Base-by-base conservation (phyloP, 2,113 vertebrate species). In the Australoheros scitulus region DNA sequence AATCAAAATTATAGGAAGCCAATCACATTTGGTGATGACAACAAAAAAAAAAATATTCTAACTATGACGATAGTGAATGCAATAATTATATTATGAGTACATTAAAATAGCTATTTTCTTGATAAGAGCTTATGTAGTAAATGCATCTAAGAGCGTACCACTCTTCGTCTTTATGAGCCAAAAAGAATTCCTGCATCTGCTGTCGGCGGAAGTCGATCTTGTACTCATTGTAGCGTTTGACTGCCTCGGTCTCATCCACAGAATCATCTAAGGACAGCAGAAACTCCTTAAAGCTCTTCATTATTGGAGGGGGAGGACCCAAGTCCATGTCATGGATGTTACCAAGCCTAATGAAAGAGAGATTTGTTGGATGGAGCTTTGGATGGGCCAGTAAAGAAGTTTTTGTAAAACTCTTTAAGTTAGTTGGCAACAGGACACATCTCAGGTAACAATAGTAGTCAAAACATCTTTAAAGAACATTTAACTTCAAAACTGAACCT, bases 131-230 rank as follows among this genome's bases (percentile, higher is more conserved):
- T 57, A 38, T 32, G 2, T 13, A 61, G 38, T 55, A 74, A 85
- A 81, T 47, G 64, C 52, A 88, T 82, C 57, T 81, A 59, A 85
- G 80, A 75, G 84, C 97, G 91, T 96, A 98, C 97, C 97, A 98
- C 96, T 98, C 97, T 93, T 98, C 97, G 26, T 97, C 97, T 93
- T 98, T 98, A 91, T 98, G 97, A 57, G 97, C 96, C 89, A 98
- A 92, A 94, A 98, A 98, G 94, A 98, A 98, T 43, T 98, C 97
- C 90, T 98, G 97, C 97, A 98, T 98, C 95, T 98, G 97, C 91
- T 98, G 97, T 5, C 97, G 95, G 10, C 97, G 95, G 87, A 97
- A 98, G 81, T 98, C 97, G 6, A 98, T 91, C 93, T 98, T 98
- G 87, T 98, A 98, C 82, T 98, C 97, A 24, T 98, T 98, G 88